Conservation (phyloP, 2,113 vertebrate genomes). For the Noctilio leporinus region DNA sequence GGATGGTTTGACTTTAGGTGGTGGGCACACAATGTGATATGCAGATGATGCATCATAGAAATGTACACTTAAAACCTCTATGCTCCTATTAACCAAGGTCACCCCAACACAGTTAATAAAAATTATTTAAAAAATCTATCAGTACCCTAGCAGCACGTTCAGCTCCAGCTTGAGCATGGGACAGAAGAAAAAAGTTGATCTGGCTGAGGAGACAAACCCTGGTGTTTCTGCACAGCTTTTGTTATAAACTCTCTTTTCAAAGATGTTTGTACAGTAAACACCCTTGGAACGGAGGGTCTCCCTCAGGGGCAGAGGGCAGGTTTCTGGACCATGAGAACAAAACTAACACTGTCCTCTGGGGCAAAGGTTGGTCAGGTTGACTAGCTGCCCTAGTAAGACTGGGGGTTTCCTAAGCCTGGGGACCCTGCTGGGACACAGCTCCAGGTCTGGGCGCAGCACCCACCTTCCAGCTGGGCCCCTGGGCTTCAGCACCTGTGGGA, state of each 20-base stretch:
- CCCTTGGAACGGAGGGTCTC: background rate
- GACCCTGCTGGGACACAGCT: background rate
- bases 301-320: background rate
- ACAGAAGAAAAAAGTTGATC: background rate
- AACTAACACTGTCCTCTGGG: background rate
- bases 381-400: background rate
- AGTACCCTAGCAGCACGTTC: background rate
- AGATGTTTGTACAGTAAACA: background rate
- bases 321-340: background rate
- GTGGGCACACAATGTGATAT: no score
- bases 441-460: background rate
- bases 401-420: background rate
- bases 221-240: background rate
- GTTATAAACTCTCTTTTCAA: background rate
- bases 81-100: no score
- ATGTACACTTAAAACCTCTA: no score
- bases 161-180: background rate
- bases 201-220: background rate
- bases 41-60: no score
- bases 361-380: background rate
- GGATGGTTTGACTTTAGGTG: no score
- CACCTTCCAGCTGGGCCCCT: rapidly evolving
- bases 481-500: background rate
- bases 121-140: no score
- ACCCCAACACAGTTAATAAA: no score